Conservation (phyloP, 1,140 invertebrate species). For the Ectropis grisescens region DNA sequence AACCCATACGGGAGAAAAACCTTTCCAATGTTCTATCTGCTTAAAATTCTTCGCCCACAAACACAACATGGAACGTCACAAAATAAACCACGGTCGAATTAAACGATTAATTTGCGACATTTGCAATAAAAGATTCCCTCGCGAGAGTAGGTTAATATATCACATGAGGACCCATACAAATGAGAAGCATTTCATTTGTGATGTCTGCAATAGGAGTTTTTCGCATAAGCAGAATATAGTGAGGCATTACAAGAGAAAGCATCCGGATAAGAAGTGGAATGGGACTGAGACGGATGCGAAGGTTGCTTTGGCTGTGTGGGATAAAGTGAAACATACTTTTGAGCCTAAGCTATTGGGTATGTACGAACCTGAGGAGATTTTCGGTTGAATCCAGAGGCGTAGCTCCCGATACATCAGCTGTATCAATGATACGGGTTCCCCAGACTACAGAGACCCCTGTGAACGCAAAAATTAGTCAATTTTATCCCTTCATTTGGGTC, state of each 20-base stretch:
- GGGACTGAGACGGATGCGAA: constrained; percentile 31
- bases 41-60: constrained; percentile 86
- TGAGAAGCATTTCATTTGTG: constrained; percentile 88
- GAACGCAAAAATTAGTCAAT: too few species aligned
- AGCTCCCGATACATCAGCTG: too few species aligned
- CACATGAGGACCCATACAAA: constrained; percentile 87
- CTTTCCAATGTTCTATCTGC: constrained; percentile 87
- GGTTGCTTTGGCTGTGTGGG: constrained; percentile 30
- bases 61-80: constrained; percentile 84
- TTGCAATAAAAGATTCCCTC: constrained; percentile 84
- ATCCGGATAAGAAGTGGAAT: constrained; percentile 28
- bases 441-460: too few species aligned
- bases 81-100: constrained; percentile 83
- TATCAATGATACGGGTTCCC: too few species aligned
- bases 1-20: constrained; percentile 89
- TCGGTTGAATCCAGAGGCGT: constrained; percentile 7
- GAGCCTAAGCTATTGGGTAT: too few species aligned
- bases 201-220: constrained; percentile 92
- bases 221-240: constrained; percentile 74
- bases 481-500: too few species aligned
- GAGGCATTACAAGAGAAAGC: constrained; percentile 35
- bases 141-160: constrained; percentile 84
- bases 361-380: constrained; percentile 7
- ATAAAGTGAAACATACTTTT: constrained; percentile 15
- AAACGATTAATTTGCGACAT: constrained; percentile 87